Evolutionary conservation across 2,113 vertebrate genomes (phyloP), one percentile per base, ranked within the genome.

Genomic region (Benitochromis conjunctus): DNA sequence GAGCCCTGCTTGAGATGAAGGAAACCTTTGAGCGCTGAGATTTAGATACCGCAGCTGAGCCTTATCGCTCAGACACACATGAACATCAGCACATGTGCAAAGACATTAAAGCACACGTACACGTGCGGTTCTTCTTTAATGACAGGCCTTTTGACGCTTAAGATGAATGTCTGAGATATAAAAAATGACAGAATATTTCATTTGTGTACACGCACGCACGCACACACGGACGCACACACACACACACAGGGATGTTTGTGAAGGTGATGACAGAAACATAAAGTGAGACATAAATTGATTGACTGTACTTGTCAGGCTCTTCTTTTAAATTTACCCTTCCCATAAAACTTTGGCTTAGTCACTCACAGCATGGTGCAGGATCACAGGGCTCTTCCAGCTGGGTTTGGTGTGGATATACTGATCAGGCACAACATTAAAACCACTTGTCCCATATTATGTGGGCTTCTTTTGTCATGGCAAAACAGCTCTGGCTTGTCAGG

Each of bases 1-100:
- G 88, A 90, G 91, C 84, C 86, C 87, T 84, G 91, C 87, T 81
- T 24, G 84, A 90, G 92, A 94, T 95, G 94, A 95, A 95, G 93
- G 92, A 85, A 93, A 88, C 94, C 93, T 95, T 95, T 95, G 92
- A 95, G 92, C 81, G 86, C 51, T 1, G 19, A 53, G 84, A 85
- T 81, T 85, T 34, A 91, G 88, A 90, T 84, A 82, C 74, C 14
- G 16, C 82, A 74, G 80, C 76, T 79, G 81, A 58, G 88, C 71
- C 80, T 88, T 90, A 91, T 92, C 90, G 2, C 82, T 18, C 80
- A 56, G 24, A 34, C 29, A 66, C 60, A 69, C 64, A 69, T 34
- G 51, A 36, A 51, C 29, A 24, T 36, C 38, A 21, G 38, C 79
- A 86, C 64, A 78, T 21, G 69, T 36, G 76, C 58, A 83, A 14